A percentile compares a stretch with the other conserved stretches of the same genome.
These are phyloP conservation scores for Cepphus grylle DNA, from an alignment of 2,113 vertebrate species.

Conservation along the genomic window DNA sequence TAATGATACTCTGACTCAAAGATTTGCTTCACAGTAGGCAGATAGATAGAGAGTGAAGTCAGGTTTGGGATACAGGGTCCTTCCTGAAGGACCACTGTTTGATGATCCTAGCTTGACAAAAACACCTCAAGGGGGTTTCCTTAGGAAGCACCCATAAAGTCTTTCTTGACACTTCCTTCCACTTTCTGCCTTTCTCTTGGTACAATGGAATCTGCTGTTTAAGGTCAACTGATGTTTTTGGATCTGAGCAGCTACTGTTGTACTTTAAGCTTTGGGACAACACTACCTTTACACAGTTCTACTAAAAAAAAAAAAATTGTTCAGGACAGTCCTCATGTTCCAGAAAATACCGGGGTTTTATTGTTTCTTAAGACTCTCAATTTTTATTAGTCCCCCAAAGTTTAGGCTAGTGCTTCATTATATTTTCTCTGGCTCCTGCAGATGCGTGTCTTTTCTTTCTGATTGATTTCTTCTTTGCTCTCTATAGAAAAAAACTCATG, in stretches of 20 bases:
- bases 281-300: not conserved
- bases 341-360: not conserved
- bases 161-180: not conserved
- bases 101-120: not conserved
- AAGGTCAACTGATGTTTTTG: not conserved
- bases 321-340: not conserved
- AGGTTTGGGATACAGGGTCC: not conserved
- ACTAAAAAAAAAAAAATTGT: no score
- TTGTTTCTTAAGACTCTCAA: not conserved
- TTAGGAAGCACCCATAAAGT: not conserved
- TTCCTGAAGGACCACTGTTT: not conserved
- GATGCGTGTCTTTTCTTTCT: not conserved
- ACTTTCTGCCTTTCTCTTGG: not conserved
- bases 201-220: not conserved
- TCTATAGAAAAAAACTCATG: not conserved
- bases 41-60: not conserved
- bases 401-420: not conserved
- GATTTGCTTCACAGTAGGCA: not conserved
- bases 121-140: not conserved
- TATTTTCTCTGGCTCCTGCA: not conserved
- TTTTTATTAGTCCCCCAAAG: not conserved
- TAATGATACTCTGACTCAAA: not conserved
- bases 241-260: not conserved
- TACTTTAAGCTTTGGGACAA: no score
- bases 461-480: not conserved